A percentile compares a stretch with the other conserved stretches of the same genome.
Conservation (phyloP, 2,797 vertebrate species). For the Myotis planiceps region DNA sequence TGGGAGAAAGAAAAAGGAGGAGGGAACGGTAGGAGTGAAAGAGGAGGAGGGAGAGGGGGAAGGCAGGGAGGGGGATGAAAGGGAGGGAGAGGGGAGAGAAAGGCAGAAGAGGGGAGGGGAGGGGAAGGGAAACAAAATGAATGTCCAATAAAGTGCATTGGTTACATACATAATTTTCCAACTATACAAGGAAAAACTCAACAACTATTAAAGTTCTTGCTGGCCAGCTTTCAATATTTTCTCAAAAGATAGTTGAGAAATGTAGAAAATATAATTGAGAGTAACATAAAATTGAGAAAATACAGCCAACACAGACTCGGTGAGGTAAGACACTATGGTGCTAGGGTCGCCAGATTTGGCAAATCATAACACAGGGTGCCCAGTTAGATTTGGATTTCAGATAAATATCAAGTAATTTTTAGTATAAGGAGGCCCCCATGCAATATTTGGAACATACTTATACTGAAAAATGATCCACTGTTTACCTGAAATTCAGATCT, state of each 20-base stretch:
- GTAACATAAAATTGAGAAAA: background rate
- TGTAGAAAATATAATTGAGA: background rate
- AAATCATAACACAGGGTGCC: background rate
- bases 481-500: background rate
- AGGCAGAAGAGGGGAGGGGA: accelerated
- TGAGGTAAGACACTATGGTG: background rate
- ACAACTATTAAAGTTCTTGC: background rate
- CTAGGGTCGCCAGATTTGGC: background rate
- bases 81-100: background rate
- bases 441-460: background rate
- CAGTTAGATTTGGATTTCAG: background rate
- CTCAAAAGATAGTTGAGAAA: background rate
- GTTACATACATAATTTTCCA: background rate
- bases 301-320: background rate
- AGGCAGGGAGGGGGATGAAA: background rate
- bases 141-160: background rate
- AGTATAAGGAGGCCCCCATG: background rate
- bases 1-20: background rate
- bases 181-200: background rate
- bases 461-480: background rate
- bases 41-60: background rate
- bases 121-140: background rate
- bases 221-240: background rate
- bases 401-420: background rate
- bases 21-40: background rate